A percentile compares a stretch with the other conserved stretches of the same genome.
Evolutionary conservation across 1,140 invertebrate species (phyloP).

Genomic region (Eufriesea mexicana): DNA sequence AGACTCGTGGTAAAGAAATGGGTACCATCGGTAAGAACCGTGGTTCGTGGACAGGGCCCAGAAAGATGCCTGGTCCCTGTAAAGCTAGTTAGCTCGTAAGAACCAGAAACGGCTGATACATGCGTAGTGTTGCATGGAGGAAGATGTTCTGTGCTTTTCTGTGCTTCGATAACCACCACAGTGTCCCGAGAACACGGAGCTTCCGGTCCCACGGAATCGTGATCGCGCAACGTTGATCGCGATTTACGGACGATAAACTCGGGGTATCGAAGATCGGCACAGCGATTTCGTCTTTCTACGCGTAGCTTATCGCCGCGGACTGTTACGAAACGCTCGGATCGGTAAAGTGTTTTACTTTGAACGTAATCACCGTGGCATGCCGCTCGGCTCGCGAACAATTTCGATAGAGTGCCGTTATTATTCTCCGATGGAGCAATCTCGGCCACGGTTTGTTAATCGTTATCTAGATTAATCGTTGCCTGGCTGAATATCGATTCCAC

Average conservation of each 20-base stretch:
- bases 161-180: conserved; percentile 46
- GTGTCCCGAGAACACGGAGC: conserved; percentile 6
- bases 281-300: neutral
- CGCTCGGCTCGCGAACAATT: neutral
- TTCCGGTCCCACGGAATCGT: neutral
- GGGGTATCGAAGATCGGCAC: no score
- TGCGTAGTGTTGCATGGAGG: conserved; percentile 53
- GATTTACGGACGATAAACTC: no score
- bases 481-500: conserved; percentile 31
- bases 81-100: conserved; percentile 21
- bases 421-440: conserved; percentile 26
- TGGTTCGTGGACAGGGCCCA: no score
- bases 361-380: conserved; percentile 14
- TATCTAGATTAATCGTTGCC: conserved; percentile 24
- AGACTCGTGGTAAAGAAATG: no score
- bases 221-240: neutral
- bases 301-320: neutral
- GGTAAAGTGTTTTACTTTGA: conserved; percentile 1
- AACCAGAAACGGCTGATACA: neutral
- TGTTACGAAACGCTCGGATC: neutral
- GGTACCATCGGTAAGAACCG: no score
- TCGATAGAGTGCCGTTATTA: conserved; percentile 12
- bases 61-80: conserved; percentile 35
- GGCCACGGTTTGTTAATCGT: conserved; percentile 32
- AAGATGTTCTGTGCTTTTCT: conserved; percentile 57